A percentile compares a stretch with the other conserved stretches of the same genome.
Evolutionary conservation across 2,113 vertebrate genomes (phyloP).

Genomic region (Riparia riparia): DNA sequence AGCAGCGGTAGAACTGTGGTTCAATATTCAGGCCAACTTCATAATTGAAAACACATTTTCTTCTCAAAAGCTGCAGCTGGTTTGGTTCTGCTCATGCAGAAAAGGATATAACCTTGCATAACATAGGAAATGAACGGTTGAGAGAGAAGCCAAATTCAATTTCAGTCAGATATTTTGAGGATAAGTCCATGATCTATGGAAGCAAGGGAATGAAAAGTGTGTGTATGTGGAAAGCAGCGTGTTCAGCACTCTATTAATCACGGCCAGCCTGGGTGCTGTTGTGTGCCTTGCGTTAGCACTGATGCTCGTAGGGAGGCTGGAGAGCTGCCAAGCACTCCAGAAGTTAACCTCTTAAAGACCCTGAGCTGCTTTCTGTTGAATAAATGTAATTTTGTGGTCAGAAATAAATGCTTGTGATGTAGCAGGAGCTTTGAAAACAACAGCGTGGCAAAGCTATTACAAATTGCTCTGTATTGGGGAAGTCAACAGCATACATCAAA

Average conservation of each 20-base stretch:
- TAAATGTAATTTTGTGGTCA: constrained; percentile 83
- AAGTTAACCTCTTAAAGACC: constrained; percentile 87
- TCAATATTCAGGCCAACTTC: constrained; percentile 78
- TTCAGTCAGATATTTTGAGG: constrained; percentile 88
- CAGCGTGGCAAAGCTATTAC: constrained; percentile 73
- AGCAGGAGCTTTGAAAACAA: constrained; percentile 79
- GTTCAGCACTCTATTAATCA: constrained; percentile 87
- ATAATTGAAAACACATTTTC: constrained; percentile 88
- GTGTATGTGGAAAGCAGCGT: constrained; percentile 77
- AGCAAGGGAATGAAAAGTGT: constrained; percentile 78
- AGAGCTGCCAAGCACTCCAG: constrained; percentile 78
- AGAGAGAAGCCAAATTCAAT: constrained; percentile 91
- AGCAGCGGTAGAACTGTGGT: constrained; percentile 75
- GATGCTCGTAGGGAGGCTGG: constrained; percentile 74
- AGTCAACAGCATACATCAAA: constrained; percentile 76
- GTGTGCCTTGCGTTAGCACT: constrained; percentile 72
- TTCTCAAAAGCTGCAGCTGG: constrained; percentile 84
- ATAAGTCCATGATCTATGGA: constrained; percentile 84
- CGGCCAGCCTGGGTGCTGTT: constrained; percentile 70
- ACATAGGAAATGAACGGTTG: constrained; percentile 90
- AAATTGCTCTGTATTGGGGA: constrained; percentile 76
- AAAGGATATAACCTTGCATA: constrained; percentile 89
- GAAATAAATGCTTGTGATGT: constrained; percentile 79
- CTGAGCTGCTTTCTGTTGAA: constrained; percentile 79
- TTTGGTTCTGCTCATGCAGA: constrained; percentile 88